Evolutionary conservation across 2,888 invertebrate species (phyloP).

Genomic region (Coelinius sp.): DNA sequence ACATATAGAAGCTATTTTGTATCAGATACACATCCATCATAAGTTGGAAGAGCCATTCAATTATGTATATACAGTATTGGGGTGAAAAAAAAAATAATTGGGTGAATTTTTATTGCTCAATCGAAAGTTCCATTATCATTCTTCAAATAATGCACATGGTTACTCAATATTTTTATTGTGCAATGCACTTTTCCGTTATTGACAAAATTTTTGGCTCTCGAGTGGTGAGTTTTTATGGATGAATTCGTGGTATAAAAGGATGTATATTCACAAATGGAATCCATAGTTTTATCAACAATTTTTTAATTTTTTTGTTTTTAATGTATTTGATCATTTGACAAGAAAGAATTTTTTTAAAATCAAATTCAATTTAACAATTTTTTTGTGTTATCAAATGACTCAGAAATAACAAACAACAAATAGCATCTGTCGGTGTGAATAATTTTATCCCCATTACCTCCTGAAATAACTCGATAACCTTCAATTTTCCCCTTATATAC

Average conservation of each 20-base stretch:
- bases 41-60: conserved; percentile 54
- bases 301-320: no score
- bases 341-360: no score
- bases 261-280: no score
- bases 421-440: no score
- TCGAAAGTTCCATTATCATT: background rate
- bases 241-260: no score
- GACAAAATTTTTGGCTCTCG: background rate
- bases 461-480: background rate
- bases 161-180: background rate
- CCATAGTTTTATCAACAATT: no score
- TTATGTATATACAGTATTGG: conserved; percentile 49
- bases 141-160: background rate
- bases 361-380: no score
- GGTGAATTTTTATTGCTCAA: background rate
- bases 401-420: no score
- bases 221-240: no score
- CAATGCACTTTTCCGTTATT: background rate
- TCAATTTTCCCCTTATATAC: background rate
- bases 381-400: no score
- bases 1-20: conserved; percentile 17
- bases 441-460: background rate
- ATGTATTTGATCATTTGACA: no score
- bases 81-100: background rate
- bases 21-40: conserved; percentile 50